A percentile compares a stretch with the other conserved stretches of the same genome.
phyloP scores from a whole-genome alignment of 2,797 vertebrate genomes.

The Hipposideros larvatus region DNA sequence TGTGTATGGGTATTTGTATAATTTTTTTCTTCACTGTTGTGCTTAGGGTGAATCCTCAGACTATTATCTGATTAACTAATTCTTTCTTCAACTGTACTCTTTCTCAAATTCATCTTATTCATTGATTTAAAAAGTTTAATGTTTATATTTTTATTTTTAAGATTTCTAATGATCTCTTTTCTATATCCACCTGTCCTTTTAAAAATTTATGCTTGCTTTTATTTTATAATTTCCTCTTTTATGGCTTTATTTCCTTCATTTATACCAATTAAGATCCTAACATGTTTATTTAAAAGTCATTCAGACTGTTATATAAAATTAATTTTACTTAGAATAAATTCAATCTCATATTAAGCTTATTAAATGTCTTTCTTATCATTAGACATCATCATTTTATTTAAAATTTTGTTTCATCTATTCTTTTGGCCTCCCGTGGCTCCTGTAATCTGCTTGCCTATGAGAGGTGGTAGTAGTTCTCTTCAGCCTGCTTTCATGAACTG shows the following conservation, averaged over 20 bases:
- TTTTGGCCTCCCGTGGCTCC: background rate
- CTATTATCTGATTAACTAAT: background rate
- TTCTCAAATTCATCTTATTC: background rate
- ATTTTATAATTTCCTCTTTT: background rate
- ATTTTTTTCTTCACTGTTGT: background rate
- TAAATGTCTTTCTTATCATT: background rate
- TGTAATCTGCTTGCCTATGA: background rate
- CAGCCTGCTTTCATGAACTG: background rate
- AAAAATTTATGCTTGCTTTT: background rate
- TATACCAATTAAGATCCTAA: background rate
- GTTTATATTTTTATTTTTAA: background rate
- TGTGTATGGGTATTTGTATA: background rate
- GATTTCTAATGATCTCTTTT: background rate
- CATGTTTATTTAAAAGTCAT: background rate
- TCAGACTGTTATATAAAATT: background rate
- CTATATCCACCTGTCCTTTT: background rate
- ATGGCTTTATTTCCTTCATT: background rate
- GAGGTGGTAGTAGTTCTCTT: background rate
- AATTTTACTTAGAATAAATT: background rate
- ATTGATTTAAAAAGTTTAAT: background rate
- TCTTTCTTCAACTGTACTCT: background rate
- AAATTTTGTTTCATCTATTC: background rate
- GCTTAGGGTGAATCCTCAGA: background rate
- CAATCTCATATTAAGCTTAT: background rate
- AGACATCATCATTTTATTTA: background rate